These are phyloP conservation scores for Agelaius phoeniceus DNA, from an alignment of 2,113 vertebrate species.

Conservation along the genomic window DNA sequence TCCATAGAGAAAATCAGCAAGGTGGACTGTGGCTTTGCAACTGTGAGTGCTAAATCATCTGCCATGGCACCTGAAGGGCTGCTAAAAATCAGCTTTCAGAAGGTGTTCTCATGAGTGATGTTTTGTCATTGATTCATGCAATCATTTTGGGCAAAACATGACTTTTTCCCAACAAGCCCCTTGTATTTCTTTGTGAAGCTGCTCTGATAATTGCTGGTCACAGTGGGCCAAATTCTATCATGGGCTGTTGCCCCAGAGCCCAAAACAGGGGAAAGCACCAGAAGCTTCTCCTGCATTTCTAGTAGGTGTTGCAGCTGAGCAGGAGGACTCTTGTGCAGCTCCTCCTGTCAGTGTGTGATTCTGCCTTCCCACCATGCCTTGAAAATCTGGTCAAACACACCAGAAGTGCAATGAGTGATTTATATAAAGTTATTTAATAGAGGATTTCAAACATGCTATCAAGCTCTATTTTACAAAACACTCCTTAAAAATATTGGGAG, in stretches of 20 bases:
- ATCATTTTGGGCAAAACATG: not conserved
- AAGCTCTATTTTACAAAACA: not conserved
- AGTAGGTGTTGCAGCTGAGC: not conserved
- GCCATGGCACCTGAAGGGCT: not conserved
- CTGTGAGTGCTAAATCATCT: constrained; percentile 78
- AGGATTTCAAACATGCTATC: not conserved
- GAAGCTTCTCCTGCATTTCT: not conserved
- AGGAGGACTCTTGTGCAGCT: fast-evolving
- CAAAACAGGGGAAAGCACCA: not conserved
- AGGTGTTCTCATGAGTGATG: not conserved
- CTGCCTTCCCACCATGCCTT: not conserved
- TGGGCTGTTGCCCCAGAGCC: not conserved
- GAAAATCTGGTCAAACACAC: not conserved
- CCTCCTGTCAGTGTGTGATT: not conserved
- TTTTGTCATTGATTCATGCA: not conserved
- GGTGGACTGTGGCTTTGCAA: constrained; percentile 95
- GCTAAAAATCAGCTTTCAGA: not conserved
- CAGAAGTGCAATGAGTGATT: not conserved
- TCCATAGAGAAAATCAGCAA: constrained; percentile 93
- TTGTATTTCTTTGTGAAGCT: not conserved
- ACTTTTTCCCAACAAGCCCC: not conserved
- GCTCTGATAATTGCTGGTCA: not conserved
- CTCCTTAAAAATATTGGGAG: not conserved
- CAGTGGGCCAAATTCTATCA: not conserved
- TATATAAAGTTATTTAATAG: not conserved